Evolutionary conservation across 2,797 vertebrate genomes (phyloP).

Genomic region (Lates japonicus): DNA sequence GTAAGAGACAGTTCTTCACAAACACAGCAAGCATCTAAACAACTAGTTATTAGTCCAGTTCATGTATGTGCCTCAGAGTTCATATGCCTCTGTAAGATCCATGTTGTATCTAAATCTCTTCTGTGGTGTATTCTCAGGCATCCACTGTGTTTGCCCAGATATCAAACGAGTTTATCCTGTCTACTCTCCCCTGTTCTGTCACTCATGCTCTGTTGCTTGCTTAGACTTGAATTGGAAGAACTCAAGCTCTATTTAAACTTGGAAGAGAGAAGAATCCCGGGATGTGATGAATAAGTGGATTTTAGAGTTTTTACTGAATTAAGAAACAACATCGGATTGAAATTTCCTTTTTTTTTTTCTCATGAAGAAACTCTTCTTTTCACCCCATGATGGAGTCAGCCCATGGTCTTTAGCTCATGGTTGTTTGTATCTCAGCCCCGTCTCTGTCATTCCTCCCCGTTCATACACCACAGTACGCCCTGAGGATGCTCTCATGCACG

Average conservation of each 20-base stretch:
- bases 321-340: neutral
- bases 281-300: neutral
- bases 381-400: slow-evolving; percentile 5
- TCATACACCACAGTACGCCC: slow-evolving; percentile 90
- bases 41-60: neutral
- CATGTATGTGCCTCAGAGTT: slow-evolving; percentile 23
- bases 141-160: slow-evolving; percentile 77
- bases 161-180: slow-evolving; percentile 87
- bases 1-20: slow-evolving; percentile 75
- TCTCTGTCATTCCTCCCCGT: slow-evolving; percentile 76
- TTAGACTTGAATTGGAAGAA: slow-evolving; percentile 75
- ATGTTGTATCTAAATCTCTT: slow-evolving; percentile 70
- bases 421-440: slow-evolving; percentile 67
- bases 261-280: slow-evolving; percentile 22
- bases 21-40: neutral
- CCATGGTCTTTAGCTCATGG: slow-evolving; percentile 31
- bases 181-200: slow-evolving; percentile 77
- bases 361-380: slow-evolving; percentile 1
- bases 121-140: slow-evolving; percentile 79
- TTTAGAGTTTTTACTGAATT: neutral
- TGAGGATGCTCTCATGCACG: slow-evolving; percentile 91
- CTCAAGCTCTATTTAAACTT: slow-evolving; percentile 39
- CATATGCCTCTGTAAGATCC: slow-evolving; percentile 37
- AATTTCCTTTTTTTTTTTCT: neutral
- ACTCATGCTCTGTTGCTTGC: slow-evolving; percentile 72